phyloP scores from a whole-genome alignment of 1,140 invertebrate species.

The Penaeus vannamei region DNA sequence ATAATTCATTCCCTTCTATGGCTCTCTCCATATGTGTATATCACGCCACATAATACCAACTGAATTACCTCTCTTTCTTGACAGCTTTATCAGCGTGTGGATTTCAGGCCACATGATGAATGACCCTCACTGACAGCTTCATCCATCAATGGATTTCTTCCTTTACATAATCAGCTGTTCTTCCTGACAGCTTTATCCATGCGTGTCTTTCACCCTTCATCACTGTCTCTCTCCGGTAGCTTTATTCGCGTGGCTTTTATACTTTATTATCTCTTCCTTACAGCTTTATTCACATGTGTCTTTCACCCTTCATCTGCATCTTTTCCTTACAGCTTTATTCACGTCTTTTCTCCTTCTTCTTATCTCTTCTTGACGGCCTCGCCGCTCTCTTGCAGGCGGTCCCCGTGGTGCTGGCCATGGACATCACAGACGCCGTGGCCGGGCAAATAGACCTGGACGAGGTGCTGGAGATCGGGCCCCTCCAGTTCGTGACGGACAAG shows the following conservation, averaged over 20 bases:
- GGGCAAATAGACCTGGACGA: neutral
- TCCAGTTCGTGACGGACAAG: constrained; percentile 8
- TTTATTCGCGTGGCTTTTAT: neutral
- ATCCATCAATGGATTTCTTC: too few species aligned
- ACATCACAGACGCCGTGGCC: neutral
- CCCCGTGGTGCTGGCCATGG: too few species aligned
- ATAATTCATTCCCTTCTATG: too few species aligned
- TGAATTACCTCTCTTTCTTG: too few species aligned
- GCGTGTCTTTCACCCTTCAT: neutral
- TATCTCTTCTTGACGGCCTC: neutral
- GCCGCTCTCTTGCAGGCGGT: neutral
- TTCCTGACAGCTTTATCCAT: neutral
- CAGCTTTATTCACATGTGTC: neutral
- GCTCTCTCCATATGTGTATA: too few species aligned
- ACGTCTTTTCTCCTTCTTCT: neutral
- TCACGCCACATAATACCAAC: too few species aligned
- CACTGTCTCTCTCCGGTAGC: neutral
- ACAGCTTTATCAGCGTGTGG: too few species aligned
- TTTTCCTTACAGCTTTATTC: neutral
- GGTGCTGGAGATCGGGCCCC: neutral
- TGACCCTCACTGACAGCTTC: too few species aligned
- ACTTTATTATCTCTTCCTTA: neutral
- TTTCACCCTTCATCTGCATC: neutral
- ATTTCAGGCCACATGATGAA: too few species aligned
- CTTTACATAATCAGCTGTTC: too few species aligned